Conservation (phyloP, 2,797 vertebrate genomes). For the Pseudochromis fuscus region DNA sequence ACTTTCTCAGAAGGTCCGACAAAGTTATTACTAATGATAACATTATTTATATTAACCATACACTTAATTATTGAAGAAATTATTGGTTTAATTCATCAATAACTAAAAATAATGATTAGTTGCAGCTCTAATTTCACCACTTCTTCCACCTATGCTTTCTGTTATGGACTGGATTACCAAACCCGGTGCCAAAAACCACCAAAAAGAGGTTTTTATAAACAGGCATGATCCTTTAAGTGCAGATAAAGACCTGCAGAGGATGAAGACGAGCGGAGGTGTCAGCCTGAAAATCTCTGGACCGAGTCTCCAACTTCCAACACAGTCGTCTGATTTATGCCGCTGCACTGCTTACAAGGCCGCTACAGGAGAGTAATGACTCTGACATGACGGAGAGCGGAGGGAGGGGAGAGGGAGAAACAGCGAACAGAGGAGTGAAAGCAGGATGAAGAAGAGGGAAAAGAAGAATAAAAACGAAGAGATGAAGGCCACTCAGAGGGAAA, state of each 20-base stretch:
- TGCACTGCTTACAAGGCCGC: slow-evolving; percentile 31
- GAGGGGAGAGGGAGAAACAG: background rate
- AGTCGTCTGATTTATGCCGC: slow-evolving; percentile 27
- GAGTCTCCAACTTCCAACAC: slow-evolving; percentile 14
- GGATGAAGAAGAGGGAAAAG: background rate
- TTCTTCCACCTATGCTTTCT: background rate
- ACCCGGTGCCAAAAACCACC: too few species aligned
- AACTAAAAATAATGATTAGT: background rate
- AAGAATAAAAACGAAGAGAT: background rate
- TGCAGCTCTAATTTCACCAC: background rate
- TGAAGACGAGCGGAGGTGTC: background rate
- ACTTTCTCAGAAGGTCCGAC: too few species aligned
- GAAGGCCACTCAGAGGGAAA: slow-evolving; percentile 10
- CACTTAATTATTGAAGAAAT: background rate
- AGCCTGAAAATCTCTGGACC: slow-evolving; percentile 11
- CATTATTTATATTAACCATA: background rate
- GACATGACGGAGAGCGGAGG: slow-evolving; percentile 11
- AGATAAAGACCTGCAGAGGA: slow-evolving; percentile 13
- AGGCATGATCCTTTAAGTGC: slow-evolving; percentile 15
- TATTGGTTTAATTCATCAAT: background rate
- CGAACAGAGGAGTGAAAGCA: background rate
- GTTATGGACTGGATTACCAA: background rate
- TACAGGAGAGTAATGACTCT: slow-evolving; percentile 17
- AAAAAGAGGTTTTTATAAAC: slow-evolving; percentile 7
- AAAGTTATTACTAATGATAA: too few species aligned